Evolutionary conservation across 2,888 invertebrate genomes (phyloP), one percentile per base, ranked within the genome.

Genomic region (Aradus depressus): DNA sequence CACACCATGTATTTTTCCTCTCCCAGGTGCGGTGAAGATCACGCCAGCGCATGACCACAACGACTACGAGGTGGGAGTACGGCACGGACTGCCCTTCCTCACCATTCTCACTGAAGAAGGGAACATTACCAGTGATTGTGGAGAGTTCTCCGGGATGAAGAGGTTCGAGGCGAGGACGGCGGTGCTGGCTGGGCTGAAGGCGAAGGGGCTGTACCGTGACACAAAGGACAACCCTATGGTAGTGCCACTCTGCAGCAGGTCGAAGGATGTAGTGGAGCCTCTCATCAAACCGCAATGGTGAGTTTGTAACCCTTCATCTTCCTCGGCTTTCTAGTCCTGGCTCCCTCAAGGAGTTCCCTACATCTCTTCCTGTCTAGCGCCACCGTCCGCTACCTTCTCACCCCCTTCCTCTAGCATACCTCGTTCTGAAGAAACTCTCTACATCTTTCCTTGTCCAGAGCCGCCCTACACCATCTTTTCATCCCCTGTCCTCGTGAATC

Each of bases 21-120:
- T 58, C 34, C 44, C 58, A 84, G 89, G 97, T 60, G 96, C 95
- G 53, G 98, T 98, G 0, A 99, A 99, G 72, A 90, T 99, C 55
- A 97, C 97, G 1, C 97, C 98, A 0, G 96, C 93, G 2, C 98
- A 98, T 68, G 96, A 98, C 68, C 86, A 81, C 28, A 90, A 89
- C 64, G 98, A 99, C 72, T 98, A 95, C 67, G 95, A 95, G 64
- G 84, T 92, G 37, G 97, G 90, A 31, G 84, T 87, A 64, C 76
- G 93, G 5, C 91, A 93, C 67, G 77, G 81, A 58, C 71, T 99
- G 56, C 81, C 84, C 0, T 85, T 87, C 65, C 75, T 96, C 58
- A 91, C 82, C 31, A 86, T 97, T 51, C 81, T 99, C 56, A 84
- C 88, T 62, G 96, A 95, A 62, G 81, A 84, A 56, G 98, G 98